phyloP scores from a whole-genome alignment of 1,140 invertebrate genomes.

The Laupala kohalensis region DNA sequence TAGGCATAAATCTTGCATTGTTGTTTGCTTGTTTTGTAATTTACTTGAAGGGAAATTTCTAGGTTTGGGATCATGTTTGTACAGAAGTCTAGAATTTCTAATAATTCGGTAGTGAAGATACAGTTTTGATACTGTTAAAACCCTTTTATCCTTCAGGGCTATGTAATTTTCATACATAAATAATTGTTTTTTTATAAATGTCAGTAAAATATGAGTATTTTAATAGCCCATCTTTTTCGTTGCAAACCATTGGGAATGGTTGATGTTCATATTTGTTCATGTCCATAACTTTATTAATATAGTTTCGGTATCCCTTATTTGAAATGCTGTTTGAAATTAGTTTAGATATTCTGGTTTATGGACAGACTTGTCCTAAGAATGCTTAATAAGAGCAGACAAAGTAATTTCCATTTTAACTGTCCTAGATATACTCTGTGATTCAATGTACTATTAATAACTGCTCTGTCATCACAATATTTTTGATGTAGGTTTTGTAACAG shows the following conservation, averaged over 20 bases:
- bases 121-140: too few species aligned
- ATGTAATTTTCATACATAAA: too few species aligned
- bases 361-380: not conserved
- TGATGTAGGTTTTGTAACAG: not conserved
- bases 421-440: not conserved
- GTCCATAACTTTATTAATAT: not conserved
- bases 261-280: not conserved
- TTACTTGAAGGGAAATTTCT: not conserved
- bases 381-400: not conserved
- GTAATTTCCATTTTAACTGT: not conserved
- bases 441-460: not conserved
- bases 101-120: too few species aligned
- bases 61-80: too few species aligned
- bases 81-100: too few species aligned
- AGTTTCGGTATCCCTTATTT: not conserved
- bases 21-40: not conserved
- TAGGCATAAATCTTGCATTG: not conserved
- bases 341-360: not conserved
- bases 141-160: too few species aligned
- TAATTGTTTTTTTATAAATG: too few species aligned
- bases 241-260: not conserved
- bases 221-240: too few species aligned
- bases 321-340: not conserved
- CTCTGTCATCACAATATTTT: not conserved
- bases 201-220: too few species aligned